Conservation (phyloP, 2,113 vertebrate genomes). For the Phylloscopus trochiloides region DNA sequence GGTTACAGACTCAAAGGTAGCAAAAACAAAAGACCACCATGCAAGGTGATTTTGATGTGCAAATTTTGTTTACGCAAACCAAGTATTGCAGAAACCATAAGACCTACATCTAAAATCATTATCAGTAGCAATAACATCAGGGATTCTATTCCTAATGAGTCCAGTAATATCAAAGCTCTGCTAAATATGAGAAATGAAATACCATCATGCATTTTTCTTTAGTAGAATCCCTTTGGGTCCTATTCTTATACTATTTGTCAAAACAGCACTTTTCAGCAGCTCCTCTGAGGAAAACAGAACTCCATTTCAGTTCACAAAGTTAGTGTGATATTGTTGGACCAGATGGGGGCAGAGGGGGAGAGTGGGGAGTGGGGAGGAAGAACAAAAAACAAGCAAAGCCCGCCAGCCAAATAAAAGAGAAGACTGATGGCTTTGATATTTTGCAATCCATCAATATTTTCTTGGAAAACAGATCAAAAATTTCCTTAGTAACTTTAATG, state of each 20-base stretch:
- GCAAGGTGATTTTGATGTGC: background rate
- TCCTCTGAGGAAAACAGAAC: slow-evolving; percentile 8
- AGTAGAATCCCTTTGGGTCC: slow-evolving; percentile 32
- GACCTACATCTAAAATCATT: background rate
- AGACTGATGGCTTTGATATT: background rate
- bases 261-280: slow-evolving; percentile 63
- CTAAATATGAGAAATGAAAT: slow-evolving; percentile 46
- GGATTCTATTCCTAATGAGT: background rate
- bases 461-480: background rate
- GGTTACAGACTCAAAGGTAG: background rate
- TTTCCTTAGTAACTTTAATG: background rate
- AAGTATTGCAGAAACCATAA: background rate
- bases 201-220: slow-evolving; percentile 33
- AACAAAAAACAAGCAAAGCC: background rate
- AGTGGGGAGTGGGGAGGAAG: rapidly evolving
- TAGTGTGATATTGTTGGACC: background rate
- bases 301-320: slow-evolving; percentile 30
- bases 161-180: slow-evolving; percentile 13
- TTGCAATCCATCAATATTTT: background rate
- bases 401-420: background rate
- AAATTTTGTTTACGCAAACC: background rate
- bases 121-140: background rate
- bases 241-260: slow-evolving; percentile 58
- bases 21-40: background rate
- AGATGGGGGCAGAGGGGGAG: background rate